Conservation (phyloP, 2,113 vertebrate genomes). For the Orthonyx spaldingii region DNA sequence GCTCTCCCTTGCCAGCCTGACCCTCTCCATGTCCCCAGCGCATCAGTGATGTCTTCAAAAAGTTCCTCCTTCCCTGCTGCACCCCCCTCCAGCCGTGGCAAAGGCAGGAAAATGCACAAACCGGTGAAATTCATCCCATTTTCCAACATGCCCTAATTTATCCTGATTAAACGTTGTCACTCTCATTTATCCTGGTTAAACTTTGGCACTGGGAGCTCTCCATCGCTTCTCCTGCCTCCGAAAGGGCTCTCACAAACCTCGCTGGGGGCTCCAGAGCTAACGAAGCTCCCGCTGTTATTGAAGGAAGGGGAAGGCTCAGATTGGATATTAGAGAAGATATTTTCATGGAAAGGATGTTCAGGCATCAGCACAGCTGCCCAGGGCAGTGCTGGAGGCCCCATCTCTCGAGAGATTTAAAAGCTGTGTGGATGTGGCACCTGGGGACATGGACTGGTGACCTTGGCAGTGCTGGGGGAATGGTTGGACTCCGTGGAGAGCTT, state of each 20-base stretch:
- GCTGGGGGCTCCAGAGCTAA: not conserved
- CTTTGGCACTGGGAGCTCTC: not conserved
- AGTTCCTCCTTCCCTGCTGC: not conserved
- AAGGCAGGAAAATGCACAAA: not conserved
- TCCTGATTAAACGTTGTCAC: no score
- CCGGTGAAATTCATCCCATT: not conserved
- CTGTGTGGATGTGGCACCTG: not conserved
- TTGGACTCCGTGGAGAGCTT: no score
- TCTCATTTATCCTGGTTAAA: not conserved
- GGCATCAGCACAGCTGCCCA: not conserved
- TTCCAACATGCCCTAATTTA: not conserved
- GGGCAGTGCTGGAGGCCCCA: not conserved
- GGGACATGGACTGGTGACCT: not conserved
- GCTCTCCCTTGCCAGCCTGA: not conserved
- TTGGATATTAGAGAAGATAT: not conserved
- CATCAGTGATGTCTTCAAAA: rapidly evolving
- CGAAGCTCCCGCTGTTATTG: rapidly evolving
- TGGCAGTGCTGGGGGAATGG: not conserved
- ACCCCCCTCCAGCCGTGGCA: not conserved
- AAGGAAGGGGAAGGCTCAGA: not conserved
- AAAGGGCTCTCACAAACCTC: not conserved
- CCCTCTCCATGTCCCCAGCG: rapidly evolving
- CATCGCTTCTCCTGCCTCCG: not conserved
- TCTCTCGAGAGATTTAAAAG: not conserved
- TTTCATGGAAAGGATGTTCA: not conserved